phyloP scores from a whole-genome alignment of 1,140 invertebrate genomes.

The Drosophila ambigua region DNA sequence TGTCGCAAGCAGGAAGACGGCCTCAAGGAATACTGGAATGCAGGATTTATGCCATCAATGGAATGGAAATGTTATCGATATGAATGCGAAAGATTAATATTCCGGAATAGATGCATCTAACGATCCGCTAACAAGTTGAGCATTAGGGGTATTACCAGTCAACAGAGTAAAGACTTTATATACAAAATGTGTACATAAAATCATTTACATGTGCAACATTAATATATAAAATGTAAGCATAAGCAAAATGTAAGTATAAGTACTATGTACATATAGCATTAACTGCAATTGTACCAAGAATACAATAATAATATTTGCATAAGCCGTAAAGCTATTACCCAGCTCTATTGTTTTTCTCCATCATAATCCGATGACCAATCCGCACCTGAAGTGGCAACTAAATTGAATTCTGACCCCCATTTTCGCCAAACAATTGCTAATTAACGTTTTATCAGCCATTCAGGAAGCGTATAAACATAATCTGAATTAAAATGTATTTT shows the following conservation, averaged over 20 bases:
- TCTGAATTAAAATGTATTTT: conserved; percentile 31
- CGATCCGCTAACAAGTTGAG: no score
- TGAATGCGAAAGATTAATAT: no score
- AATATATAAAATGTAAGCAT: no score
- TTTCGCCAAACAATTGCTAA: conserved; percentile 36
- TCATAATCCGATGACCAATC: not conserved
- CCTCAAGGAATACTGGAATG: conserved; percentile 1
- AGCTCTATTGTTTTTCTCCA: not conserved
- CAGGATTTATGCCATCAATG: not conserved
- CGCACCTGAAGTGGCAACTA: not conserved
- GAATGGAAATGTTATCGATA: not conserved
- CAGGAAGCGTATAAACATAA: conserved; percentile 20
- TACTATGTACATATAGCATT: not conserved
- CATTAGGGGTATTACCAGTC: no score
- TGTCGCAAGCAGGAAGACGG: conserved; percentile 30
- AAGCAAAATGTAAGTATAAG: no score
- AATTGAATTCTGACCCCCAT: conserved; percentile 2
- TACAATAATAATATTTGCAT: no score
- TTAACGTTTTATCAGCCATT: conserved; percentile 30
- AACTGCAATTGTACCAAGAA: not conserved
- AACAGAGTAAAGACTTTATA: no score
- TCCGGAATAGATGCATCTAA: no score
- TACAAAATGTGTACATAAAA: no score
- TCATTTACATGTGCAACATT: no score
- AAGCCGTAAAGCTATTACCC: no score